These are phyloP conservation scores for Lycia hirtaria DNA, from an alignment of 2,888 invertebrate genomes.

Conservation along the genomic window DNA sequence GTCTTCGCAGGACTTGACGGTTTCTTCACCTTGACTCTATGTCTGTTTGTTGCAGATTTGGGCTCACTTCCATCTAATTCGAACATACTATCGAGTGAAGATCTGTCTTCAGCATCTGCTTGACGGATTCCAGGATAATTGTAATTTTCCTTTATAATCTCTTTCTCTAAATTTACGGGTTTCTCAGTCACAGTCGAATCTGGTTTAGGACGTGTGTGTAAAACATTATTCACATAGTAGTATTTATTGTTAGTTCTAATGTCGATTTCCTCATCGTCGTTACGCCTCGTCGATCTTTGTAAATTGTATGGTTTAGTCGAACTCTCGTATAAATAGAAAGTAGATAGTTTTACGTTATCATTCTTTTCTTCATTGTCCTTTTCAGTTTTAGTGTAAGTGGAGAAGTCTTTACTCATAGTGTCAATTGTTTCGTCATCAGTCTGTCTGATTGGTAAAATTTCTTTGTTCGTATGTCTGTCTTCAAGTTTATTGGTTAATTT, in stretches of 20 bases:
- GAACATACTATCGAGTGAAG: slow-evolving; percentile 61
- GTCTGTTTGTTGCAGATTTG: slow-evolving; percentile 49
- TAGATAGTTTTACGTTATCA: slow-evolving; percentile 67
- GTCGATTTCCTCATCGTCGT: slow-evolving; percentile 60
- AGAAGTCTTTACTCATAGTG: slow-evolving; percentile 69
- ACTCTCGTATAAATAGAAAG: slow-evolving; percentile 74
- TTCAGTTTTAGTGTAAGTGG: slow-evolving; percentile 55
- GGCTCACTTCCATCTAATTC: slow-evolving; percentile 58
- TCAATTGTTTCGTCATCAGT: slow-evolving; percentile 36
- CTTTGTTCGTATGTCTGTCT: slow-evolving; percentile 32
- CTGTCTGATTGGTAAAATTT: slow-evolving; percentile 43
- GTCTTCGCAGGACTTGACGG: slow-evolving; percentile 66
- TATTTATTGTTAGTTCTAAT: slow-evolving; percentile 64
- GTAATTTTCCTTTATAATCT: slow-evolving; percentile 52
- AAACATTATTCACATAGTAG: slow-evolving; percentile 74
- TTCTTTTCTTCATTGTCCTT: slow-evolving; percentile 43
- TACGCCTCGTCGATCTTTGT: slow-evolving; percentile 73
- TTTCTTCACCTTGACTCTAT: slow-evolving; percentile 53
- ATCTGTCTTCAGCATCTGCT: slow-evolving; percentile 65
- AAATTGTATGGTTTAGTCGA: slow-evolving; percentile 72
- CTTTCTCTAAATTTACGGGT: slow-evolving; percentile 41
- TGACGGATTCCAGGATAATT: slow-evolving; percentile 54
- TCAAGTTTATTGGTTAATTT: slow-evolving; percentile 35
- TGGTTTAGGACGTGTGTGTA: slow-evolving; percentile 43
- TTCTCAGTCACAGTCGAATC: slow-evolving; percentile 23